These are phyloP conservation scores for Myotis findleyi DNA, from an alignment of 2,797 vertebrate genomes.

Conservation along the genomic window DNA sequence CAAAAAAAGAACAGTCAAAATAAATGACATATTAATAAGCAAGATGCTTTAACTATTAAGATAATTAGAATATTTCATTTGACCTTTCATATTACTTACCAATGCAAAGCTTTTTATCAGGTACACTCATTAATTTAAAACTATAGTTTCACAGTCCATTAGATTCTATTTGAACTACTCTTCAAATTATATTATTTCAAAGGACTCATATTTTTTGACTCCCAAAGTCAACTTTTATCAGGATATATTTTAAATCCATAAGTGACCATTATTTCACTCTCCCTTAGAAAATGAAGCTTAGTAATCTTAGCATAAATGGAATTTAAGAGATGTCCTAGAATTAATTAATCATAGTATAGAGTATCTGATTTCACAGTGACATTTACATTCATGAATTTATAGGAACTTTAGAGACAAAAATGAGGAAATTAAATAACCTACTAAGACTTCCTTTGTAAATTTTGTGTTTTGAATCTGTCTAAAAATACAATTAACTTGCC, in stretches of 20 bases:
- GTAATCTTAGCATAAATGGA: conserved; percentile 25
- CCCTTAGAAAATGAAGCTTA: conserved; percentile 49
- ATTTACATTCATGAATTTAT: conserved; percentile 41
- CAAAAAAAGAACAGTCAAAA: conserved; percentile 3
- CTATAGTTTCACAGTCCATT: conserved; percentile 56
- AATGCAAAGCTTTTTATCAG: conserved; percentile 57
- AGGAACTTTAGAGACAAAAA: conserved; percentile 52
- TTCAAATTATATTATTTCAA: conserved; percentile 64
- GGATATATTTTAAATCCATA: conserved; percentile 56
- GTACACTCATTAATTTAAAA: conserved; percentile 67
- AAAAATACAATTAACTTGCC: neutral
- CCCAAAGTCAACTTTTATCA: conserved; percentile 48
- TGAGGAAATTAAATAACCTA: conserved; percentile 36
- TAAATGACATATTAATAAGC: conserved; percentile 63
- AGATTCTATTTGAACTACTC: conserved; percentile 54
- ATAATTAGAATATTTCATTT: conserved; percentile 62
- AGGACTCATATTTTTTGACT: conserved; percentile 3
- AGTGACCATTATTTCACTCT: conserved; percentile 8
- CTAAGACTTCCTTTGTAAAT: conserved; percentile 20
- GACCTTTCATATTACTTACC: conserved; percentile 58
- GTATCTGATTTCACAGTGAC: conserved; percentile 42
- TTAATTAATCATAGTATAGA: conserved; percentile 1
- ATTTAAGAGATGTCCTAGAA: conserved; percentile 6
- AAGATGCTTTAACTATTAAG: conserved; percentile 59
- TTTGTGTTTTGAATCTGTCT: neutral